Evolutionary conservation across 2,113 vertebrate species (phyloP).

Genomic region (Sceloporus tristichus): DNA sequence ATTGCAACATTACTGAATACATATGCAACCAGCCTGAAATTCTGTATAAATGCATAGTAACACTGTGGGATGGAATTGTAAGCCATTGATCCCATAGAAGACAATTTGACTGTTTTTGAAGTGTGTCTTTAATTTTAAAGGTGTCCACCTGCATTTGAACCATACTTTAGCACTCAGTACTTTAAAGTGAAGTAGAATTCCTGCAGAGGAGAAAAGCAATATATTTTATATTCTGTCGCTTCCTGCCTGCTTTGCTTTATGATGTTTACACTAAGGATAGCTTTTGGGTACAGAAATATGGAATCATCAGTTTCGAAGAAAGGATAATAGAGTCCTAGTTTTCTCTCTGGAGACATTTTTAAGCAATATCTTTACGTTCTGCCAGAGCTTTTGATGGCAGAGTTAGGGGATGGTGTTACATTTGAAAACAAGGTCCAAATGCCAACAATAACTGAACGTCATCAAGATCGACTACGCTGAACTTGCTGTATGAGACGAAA

Average conservation of each 20-base stretch:
- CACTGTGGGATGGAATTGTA: too few species aligned
- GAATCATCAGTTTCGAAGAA: slow-evolving; percentile 16
- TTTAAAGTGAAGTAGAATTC: background rate
- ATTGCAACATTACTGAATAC: too few species aligned
- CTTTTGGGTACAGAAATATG: slow-evolving; percentile 1
- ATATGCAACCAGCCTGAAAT: background rate
- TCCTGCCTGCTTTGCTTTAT: slow-evolving; percentile 7
- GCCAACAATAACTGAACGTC: slow-evolving; percentile 65
- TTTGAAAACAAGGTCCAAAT: slow-evolving; percentile 63
- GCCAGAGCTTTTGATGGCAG: slow-evolving; percentile 65
- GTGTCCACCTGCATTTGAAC: background rate
- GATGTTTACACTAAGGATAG: slow-evolving; percentile 12
- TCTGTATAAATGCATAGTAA: too few species aligned
- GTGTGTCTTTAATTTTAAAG: background rate
- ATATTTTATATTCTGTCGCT: slow-evolving; percentile 15
- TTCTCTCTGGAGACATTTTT: slow-evolving; percentile 40
- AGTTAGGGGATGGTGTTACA: slow-evolving; percentile 56
- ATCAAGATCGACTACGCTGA: slow-evolving; percentile 66
- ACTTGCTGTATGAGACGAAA: slow-evolving; percentile 69
- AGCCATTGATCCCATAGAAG: background rate
- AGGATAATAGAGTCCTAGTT: slow-evolving; percentile 29
- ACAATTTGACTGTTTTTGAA: background rate
- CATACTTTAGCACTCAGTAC: background rate
- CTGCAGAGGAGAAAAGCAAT: background rate
- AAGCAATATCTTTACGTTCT: slow-evolving; percentile 52